A percentile compares a stretch with the other conserved stretches of the same genome.
Conservation (phyloP, 1,140 invertebrate species). For the Pogonomyrmex barbatus region DNA sequence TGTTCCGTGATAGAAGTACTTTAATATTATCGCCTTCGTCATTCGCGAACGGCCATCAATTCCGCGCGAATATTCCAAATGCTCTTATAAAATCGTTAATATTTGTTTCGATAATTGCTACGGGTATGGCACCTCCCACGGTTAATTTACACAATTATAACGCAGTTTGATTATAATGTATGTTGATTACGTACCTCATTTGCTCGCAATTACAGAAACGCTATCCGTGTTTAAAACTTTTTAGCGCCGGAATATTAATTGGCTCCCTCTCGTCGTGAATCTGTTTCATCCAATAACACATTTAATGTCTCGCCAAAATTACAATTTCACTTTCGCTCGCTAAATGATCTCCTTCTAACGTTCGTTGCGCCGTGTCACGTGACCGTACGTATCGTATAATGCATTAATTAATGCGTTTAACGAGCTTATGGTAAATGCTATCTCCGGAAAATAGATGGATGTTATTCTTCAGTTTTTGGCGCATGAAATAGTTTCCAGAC, state of each 20-base stretch:
- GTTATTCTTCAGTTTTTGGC: neutral
- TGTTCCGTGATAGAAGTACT: constrained; percentile 16
- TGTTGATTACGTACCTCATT: constrained; percentile 64
- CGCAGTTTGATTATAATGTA: constrained; percentile 58
- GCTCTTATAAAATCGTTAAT: constrained; percentile 61
- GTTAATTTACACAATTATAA: constrained; percentile 64
- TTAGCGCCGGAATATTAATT: constrained; percentile 58
- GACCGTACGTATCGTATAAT: constrained; percentile 24
- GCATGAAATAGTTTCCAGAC: neutral
- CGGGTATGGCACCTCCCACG: constrained; percentile 55
- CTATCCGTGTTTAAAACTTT: constrained; percentile 63
- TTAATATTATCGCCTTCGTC: constrained; percentile 51
- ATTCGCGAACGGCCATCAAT: constrained; percentile 47
- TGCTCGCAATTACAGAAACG: constrained; percentile 59
- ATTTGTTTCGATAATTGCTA: constrained; percentile 61
- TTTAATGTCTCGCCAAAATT: constrained; percentile 60
- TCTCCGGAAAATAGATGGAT: neutral
- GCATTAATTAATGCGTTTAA: constrained; percentile 45
- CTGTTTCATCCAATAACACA: constrained; percentile 64
- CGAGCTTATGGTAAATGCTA: neutral
- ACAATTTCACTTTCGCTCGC: constrained; percentile 50
- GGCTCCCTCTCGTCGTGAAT: constrained; percentile 47
- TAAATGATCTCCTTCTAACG: constrained; percentile 40
- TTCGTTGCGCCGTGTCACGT: constrained; percentile 5
- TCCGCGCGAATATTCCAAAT: constrained; percentile 55